Base-by-base conservation (phyloP, 2,113 vertebrate species). In the Rhabdornis inornatus region DNA sequence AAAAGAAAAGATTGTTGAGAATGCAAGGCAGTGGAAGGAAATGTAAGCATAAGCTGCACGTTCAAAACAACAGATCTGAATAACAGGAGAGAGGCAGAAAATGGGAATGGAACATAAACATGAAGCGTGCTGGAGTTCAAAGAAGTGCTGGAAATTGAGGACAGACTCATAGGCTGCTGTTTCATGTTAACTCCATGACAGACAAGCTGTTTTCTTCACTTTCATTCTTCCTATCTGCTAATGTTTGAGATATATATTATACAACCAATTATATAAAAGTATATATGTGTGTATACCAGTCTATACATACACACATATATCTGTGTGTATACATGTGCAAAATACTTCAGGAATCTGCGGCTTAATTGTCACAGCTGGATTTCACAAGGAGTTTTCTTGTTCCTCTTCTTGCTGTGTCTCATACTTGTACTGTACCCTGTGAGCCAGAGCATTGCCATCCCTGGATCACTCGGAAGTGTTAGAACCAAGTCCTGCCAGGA, bases 21-120 rank as follows among this genome's bases (percentile, higher is more conserved):
- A 28, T 49, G 47, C 56, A 52, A 55, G 79, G 60, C 71, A 59
- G 90, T 93, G 90, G 85, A 86, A 95, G 92, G 92, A 95, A 94
- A 91, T 22, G 49, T 37, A 55, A 65, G 78, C 50, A 31, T 60
- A 61, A 90, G 70, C 55, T 79, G 57, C 35, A 20, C 0, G 0
- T 77, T 94, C 57, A 50, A 39, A 95, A 77, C 69, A 87, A 37
- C 59, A 90, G 69, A 25, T 53, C 27, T 1, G 14, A 92, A 20
- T 83, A 93, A 71, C 39, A 78, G 91, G 59, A 86, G 89, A 79
- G 23, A 16, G 37, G 70, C 63, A 80, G 63, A 83, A 91, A 59
- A 40, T 42, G 78, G 57, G 42, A 27, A 23, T 83, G 39, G 70
- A 80, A 50, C 31, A 63, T 65, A 83, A 76, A 63, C 3, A 1